Evolutionary conservation across 2,113 vertebrate species (phyloP).

Genomic region (Oncorhynchus nerka): DNA sequence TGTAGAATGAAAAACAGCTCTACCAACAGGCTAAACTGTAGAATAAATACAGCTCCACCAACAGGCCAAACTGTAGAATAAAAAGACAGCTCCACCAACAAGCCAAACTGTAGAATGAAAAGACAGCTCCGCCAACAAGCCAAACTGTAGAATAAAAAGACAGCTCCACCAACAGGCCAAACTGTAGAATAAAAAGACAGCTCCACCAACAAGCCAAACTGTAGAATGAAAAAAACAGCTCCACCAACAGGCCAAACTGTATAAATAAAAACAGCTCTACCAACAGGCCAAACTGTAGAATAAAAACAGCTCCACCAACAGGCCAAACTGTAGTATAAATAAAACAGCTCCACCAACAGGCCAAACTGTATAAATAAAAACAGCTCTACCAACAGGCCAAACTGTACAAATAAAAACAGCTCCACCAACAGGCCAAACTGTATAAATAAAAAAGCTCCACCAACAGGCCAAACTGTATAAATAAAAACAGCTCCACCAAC

Average conservation of each 20-base stretch:
- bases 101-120: too few relatives aligned
- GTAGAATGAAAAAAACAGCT: too few relatives aligned
- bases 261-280: background rate
- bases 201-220: too few relatives aligned
- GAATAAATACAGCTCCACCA: too few relatives aligned
- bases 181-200: conserved; percentile 5
- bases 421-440: background rate
- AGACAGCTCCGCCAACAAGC: background rate
- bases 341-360: too few relatives aligned
- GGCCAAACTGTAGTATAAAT: too few relatives aligned
- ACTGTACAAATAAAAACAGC: background rate
- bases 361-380: background rate
- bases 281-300: too few relatives aligned
- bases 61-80: background rate
- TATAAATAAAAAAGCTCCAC: conserved; percentile 21
- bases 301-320: too few relatives aligned
- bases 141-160: too few relatives aligned
- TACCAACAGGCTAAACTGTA: too few relatives aligned
- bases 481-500: conserved; percentile 38
- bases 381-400: background rate
- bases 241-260: background rate
- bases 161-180: too few relatives aligned
- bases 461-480: conserved; percentile 23
- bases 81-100: background rate
- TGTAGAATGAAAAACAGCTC: conserved; percentile 3